Evolutionary conservation across 2,113 vertebrate genomes (phyloP).

Genomic region (Lophura nycthemera): DNA sequence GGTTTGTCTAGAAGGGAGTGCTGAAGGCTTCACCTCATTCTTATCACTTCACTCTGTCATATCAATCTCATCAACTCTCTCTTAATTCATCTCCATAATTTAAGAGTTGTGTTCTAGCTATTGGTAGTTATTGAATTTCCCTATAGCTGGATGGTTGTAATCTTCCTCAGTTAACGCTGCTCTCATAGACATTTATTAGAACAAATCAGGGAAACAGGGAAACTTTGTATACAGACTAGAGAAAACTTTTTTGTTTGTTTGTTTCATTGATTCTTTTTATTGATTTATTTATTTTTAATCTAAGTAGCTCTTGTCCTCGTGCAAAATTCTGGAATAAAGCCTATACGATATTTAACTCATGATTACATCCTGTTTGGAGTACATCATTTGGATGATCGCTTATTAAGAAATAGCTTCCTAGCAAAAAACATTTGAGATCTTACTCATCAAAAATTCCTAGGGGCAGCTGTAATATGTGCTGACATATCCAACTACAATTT

Average conservation of each 20-base stretch:
- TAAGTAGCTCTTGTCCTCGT: background rate
- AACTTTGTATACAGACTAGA: background rate
- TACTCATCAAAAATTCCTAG: background rate
- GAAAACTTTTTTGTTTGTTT: background rate
- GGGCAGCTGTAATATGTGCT: background rate
- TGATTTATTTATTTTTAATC: background rate
- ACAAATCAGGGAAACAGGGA: background rate
- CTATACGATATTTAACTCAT: background rate
- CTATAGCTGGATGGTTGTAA: background rate
- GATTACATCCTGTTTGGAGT: background rate
- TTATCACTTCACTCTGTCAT: background rate
- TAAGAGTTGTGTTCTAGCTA: background rate
- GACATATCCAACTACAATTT: background rate
- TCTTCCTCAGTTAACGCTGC: rapidly evolving
- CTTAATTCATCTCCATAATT: background rate
- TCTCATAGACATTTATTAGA: background rate
- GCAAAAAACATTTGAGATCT: background rate
- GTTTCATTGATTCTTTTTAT: background rate
- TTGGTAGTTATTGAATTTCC: background rate
- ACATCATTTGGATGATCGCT: background rate
- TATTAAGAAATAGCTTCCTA: background rate
- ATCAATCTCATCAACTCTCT: background rate
- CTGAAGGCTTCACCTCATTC: background rate
- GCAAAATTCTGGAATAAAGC: background rate
- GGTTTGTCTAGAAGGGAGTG: background rate